Evolutionary conservation across 1,140 invertebrate genomes (phyloP).

Genomic region (Zeugodacus cucurbitae): DNA sequence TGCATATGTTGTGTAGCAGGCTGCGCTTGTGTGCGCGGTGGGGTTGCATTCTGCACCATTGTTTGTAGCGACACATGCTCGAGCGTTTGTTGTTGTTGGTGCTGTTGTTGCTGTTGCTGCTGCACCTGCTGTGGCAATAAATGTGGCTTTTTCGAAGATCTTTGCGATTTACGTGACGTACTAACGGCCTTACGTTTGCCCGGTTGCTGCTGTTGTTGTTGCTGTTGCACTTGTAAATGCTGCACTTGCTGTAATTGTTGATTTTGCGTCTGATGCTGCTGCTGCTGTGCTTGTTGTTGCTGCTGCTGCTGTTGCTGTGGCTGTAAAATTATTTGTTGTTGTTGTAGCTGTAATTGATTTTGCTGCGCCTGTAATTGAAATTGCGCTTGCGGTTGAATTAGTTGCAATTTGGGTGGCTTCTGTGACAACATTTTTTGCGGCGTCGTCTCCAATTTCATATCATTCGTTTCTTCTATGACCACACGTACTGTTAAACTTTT

Average conservation of each 20-base stretch:
- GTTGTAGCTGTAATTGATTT: conserved; percentile 50
- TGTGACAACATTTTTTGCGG: conserved; percentile 6
- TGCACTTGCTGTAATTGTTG: conserved; percentile 40
- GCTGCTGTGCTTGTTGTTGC: conserved; percentile 45
- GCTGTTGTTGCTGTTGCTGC: conserved; percentile 50
- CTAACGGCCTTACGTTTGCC: conserved; percentile 47
- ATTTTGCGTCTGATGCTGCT: conserved; percentile 2
- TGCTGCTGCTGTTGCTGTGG: conserved; percentile 45
- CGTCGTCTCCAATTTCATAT: background rate
- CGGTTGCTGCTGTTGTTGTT: conserved; percentile 47
- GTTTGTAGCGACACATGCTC: conserved; percentile 43
- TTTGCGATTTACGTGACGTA: conserved; percentile 45
- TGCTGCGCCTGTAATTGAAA: conserved; percentile 47
- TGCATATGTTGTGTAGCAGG: conserved; percentile 46
- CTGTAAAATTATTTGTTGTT: conserved; percentile 41
- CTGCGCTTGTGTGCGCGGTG: conserved; percentile 40
- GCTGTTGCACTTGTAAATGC: conserved; percentile 49
- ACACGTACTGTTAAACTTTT: conserved; percentile 57
- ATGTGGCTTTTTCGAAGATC: conserved; percentile 41
- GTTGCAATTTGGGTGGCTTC: background rate
- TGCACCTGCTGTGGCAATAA: conserved; percentile 46
- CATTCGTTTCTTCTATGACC: conserved; percentile 46
- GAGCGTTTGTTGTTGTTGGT: conserved; percentile 46
- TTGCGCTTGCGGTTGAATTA: conserved; percentile 46
- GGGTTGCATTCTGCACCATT: background rate